These are phyloP conservation scores for Glyptemys insculpta DNA, from an alignment of 2,797 vertebrate genomes.

Conservation along the genomic window DNA sequence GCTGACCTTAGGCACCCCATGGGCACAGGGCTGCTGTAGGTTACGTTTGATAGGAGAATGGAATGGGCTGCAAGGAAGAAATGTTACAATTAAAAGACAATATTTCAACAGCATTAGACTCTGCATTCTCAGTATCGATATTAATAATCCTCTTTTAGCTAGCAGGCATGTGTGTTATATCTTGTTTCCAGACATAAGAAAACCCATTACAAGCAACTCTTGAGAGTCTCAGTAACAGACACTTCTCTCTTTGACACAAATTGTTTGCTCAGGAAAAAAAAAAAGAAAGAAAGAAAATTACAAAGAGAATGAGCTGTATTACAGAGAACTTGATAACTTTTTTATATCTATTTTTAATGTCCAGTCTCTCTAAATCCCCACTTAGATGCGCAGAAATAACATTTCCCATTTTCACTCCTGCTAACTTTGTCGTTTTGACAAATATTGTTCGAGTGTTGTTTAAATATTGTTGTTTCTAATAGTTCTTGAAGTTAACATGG, in stretches of 20 bases:
- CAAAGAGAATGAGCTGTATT: conserved; percentile 4
- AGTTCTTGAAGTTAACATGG: background rate
- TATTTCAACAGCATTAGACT: background rate
- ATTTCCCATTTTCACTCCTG: background rate
- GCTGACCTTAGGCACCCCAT: background rate
- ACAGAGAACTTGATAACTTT: background rate
- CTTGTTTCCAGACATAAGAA: conserved; percentile 10
- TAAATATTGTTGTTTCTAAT: background rate
- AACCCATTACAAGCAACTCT: background rate
- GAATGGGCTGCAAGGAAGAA: background rate
- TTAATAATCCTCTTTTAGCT: conserved; percentile 10
- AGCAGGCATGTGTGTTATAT: background rate
- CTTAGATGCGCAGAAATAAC: conserved; percentile 3
- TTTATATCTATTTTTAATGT: conserved; percentile 42
- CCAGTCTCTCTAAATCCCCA: background rate
- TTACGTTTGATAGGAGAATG: background rate
- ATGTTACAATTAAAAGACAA: background rate
- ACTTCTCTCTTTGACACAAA: conserved; percentile 9
- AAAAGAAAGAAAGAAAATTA: conserved; percentile 13
- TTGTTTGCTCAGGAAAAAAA: background rate
- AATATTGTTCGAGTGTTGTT: background rate
- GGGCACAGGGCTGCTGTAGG: background rate
- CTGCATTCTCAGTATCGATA: background rate
- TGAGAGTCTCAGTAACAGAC: background rate
- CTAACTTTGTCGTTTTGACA: conserved; percentile 24